phyloP scores from a whole-genome alignment of 2,797 vertebrate genomes.

The Acanthopagrus latus region DNA sequence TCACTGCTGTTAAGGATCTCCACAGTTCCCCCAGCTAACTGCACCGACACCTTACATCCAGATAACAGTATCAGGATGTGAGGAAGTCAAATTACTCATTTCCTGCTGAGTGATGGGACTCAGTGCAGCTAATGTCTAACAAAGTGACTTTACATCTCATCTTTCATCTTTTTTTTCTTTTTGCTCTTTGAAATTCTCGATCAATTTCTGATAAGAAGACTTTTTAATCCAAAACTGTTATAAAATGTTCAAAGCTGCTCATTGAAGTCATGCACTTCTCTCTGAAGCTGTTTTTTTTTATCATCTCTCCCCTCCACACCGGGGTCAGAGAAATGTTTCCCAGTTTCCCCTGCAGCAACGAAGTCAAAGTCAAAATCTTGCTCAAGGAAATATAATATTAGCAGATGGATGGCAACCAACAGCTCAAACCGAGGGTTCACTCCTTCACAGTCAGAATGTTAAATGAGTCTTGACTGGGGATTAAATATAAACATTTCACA shows the following conservation, averaged over 20 bases:
- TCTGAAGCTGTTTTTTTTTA: conserved; percentile 4
- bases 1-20: background rate
- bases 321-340: background rate
- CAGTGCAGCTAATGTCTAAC: background rate
- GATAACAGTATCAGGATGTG: background rate
- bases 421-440: background rate
- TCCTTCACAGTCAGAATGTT: background rate
- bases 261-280: background rate
- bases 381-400: conserved; percentile 1
- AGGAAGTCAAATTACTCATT: conserved; percentile 8
- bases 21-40: background rate
- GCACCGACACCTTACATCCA: background rate
- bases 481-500: conserved; percentile 5
- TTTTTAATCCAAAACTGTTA: background rate
- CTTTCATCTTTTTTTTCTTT: conserved; percentile 9
- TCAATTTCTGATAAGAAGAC: background rate
- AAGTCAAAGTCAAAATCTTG: background rate
- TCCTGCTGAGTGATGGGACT: background rate
- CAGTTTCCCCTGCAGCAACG: background rate
- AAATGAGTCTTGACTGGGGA: background rate
- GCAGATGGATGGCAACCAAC: background rate
- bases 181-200: background rate
- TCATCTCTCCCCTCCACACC: background rate
- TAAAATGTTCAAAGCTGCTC: background rate
- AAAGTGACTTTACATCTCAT: background rate